phyloP scores from a whole-genome alignment of 2,888 invertebrate species.

The Cantharis lateralis region DNA sequence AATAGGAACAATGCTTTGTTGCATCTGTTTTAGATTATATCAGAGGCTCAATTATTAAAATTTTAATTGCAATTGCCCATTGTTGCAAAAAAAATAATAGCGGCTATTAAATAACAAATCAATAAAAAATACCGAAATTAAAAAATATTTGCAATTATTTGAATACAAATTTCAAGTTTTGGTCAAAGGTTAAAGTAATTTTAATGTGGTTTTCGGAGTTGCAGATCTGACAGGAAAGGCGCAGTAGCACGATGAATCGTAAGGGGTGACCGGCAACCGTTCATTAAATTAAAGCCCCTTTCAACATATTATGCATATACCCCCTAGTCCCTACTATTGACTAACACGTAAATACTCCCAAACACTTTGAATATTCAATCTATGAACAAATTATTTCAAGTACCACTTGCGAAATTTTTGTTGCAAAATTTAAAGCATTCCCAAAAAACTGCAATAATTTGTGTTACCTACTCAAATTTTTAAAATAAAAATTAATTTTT shows the following conservation, averaged over 20 bases:
- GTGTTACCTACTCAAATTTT: no score
- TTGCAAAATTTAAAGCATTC: background rate
- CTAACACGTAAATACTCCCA: constrained; percentile 32
- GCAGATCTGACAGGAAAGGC: constrained; percentile 14
- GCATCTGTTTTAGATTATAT: constrained; percentile 24
- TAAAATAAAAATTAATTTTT: no score
- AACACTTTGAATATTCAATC: constrained; percentile 24
- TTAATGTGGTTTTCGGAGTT: constrained; percentile 16
- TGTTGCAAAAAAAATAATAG: background rate
- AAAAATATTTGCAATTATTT: background rate
- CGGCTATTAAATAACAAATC: background rate
- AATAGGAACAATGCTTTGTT: constrained; percentile 51
- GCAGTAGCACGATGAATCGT: constrained; percentile 21
- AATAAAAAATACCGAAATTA: background rate
- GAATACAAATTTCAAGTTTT: background rate
- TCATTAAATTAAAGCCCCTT: constrained; percentile 45
- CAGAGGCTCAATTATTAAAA: constrained; percentile 11
- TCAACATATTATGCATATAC: constrained; percentile 42
- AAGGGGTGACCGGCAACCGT: constrained; percentile 37
- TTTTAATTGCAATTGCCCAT: constrained; percentile 10
- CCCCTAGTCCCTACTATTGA: constrained; percentile 34
- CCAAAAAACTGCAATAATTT: background rate
- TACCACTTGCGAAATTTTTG: background rate
- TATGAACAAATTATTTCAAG: background rate
- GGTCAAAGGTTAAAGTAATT: constrained; percentile 15